Percentiles rank a stretch among this genome's conserved stretches.
Conservation (phyloP, 2,797 vertebrate genomes). For the Lophotriccus pileatus region DNA sequence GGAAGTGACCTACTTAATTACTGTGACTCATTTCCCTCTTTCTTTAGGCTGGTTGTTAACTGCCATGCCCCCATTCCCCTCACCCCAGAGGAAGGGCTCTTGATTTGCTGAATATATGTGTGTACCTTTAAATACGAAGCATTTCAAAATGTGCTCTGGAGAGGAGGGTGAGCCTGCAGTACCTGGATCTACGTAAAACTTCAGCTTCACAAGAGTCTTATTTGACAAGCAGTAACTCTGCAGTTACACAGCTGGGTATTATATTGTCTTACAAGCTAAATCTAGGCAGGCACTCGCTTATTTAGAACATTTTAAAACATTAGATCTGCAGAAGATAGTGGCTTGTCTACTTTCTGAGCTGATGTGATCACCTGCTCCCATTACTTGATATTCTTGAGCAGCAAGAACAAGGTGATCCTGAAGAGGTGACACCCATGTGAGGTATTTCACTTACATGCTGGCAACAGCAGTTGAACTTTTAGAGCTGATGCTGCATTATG, state of each 20-base stretch:
- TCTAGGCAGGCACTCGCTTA: constrained; percentile 1
- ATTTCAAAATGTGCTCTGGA: neutral
- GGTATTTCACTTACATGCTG: neutral
- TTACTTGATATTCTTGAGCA: neutral
- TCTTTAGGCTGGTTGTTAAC: neutral
- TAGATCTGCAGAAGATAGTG: neutral
- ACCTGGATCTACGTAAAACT: neutral
- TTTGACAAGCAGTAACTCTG: neutral
- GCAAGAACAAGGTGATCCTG: neutral
- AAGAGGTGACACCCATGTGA: neutral
- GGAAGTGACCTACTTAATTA: constrained; percentile 37
- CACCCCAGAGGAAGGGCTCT: neutral
- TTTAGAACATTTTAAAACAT: neutral
- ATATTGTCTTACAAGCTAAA: neutral
- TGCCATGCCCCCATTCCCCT: neutral
- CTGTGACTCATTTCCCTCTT: constrained; percentile 28
- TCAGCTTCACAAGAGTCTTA: neutral
- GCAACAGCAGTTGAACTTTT: neutral
- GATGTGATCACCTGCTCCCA: neutral
- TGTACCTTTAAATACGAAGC: neutral
- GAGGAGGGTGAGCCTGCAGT: neutral
- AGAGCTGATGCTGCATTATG: neutral
- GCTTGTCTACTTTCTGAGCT: neutral
- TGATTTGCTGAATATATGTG: neutral
- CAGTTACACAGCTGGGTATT: neutral